Conservation (phyloP, 2,888 invertebrate species). For the Periphyllus acericola region DNA sequence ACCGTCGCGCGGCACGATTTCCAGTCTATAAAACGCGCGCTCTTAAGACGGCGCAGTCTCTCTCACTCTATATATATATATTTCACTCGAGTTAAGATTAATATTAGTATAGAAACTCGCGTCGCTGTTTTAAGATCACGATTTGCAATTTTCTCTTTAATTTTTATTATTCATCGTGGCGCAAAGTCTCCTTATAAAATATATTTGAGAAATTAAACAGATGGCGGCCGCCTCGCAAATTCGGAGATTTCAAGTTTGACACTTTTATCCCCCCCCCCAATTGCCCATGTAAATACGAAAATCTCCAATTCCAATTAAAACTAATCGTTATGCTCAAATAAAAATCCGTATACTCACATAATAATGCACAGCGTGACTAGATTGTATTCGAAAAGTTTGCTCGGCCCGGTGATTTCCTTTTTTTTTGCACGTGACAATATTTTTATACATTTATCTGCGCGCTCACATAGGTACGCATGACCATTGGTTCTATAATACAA, state of each 20-base stretch:
- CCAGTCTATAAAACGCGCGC: neutral
- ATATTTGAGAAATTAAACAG: slow-evolving; percentile 18
- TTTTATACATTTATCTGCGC: no score
- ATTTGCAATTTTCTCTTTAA: slow-evolving; percentile 16
- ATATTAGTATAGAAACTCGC: slow-evolving; percentile 3
- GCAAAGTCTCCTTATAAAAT: neutral
- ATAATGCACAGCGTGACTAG: neutral
- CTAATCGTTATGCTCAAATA: slow-evolving; percentile 10
- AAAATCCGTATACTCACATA: neutral
- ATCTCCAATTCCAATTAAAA: neutral
- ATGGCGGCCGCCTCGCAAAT: neutral
- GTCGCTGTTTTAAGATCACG: neutral
- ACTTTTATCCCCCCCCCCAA: neutral
- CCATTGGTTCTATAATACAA: no score
- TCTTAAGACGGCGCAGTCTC: neutral
- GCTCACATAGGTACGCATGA: no score
- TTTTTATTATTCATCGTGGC: slow-evolving; percentile 33
- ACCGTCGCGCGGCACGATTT: neutral
- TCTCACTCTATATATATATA: no score
- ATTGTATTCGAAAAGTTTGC: neutral
- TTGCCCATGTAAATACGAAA: neutral
- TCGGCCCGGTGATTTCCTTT: no score
- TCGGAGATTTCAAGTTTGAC: slow-evolving; percentile 1
- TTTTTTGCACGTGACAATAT: no score
- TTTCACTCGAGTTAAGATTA: no score